Percentiles rank a stretch among this genome's conserved stretches.
phyloP scores from a whole-genome alignment of 2,797 vertebrate species.

The Danio aesculapii region DNA sequence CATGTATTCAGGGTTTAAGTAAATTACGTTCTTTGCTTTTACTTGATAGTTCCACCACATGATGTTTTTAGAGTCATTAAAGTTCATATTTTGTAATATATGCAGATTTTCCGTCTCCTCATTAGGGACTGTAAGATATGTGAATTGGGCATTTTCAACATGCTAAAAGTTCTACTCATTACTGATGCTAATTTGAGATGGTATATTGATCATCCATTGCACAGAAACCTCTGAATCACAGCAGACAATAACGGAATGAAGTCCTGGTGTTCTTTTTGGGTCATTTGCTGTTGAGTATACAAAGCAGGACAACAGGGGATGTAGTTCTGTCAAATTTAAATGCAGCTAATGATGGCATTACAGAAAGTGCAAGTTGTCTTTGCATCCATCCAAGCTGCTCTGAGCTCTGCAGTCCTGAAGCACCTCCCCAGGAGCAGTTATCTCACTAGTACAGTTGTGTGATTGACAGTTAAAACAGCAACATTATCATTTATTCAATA shows the following conservation, averaged over 20 bases:
- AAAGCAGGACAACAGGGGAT: constrained; percentile 5
- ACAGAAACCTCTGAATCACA: background rate
- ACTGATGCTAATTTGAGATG: background rate
- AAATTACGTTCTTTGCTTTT: background rate
- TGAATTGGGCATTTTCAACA: background rate
- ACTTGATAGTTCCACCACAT: background rate
- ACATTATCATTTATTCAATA: constrained; percentile 57
- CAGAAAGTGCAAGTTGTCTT: constrained; percentile 31
- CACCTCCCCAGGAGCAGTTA: constrained; percentile 47
- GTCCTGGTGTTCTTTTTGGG: background rate
- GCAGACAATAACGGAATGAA: background rate
- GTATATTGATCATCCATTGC: background rate
- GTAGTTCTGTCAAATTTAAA: background rate
- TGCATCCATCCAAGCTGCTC: constrained; percentile 42
- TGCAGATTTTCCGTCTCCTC: background rate
- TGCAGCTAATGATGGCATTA: constrained; percentile 19
- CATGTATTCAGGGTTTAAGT: background rate
- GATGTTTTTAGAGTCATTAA: background rate
- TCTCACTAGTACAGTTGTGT: constrained; percentile 49
- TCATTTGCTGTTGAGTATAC: background rate
- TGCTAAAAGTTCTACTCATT: background rate
- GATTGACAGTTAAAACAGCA: constrained; percentile 61
- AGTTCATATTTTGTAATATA: too few relatives aligned
- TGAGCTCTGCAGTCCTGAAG: constrained; percentile 13
- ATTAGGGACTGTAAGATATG: background rate